Percentiles rank a stretch among this genome's conserved stretches.
These are phyloP conservation scores for Euphonia xanthogaster DNA, from an alignment of 2,797 vertebrate species.

Conservation along the genomic window DNA sequence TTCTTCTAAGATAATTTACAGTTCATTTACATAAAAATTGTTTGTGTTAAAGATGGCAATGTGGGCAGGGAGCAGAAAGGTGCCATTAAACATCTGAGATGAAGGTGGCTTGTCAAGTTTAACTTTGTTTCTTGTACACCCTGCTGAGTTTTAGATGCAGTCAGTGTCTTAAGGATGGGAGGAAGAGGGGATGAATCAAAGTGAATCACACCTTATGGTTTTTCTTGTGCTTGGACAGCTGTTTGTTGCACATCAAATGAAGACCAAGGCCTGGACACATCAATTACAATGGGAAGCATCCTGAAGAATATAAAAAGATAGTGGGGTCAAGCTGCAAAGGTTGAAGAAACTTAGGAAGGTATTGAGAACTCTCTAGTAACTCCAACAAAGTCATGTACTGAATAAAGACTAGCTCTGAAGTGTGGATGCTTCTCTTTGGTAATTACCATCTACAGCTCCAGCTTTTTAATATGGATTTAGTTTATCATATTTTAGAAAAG, in stretches of 20 bases:
- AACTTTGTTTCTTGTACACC: background rate
- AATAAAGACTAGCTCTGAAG: background rate
- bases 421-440: background rate
- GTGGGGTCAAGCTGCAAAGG: background rate
- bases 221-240: background rate
- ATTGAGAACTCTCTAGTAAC: background rate
- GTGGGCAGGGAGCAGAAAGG: background rate
- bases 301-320: background rate
- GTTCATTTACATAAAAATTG: background rate
- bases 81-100: background rate
- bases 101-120: background rate
- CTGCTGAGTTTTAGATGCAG: background rate
- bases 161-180: background rate
- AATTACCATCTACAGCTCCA: background rate
- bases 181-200: background rate
- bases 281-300: background rate
- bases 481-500: background rate
- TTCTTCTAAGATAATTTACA: background rate
- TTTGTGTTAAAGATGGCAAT: background rate
- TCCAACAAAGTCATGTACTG: background rate
- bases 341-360: background rate
- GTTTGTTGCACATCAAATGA: background rate
- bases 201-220: background rate
- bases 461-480: background rate
- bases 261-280: background rate